Evolutionary conservation across 2,888 invertebrate genomes (phyloP).

Genomic region (Himalopsyche japonica): DNA sequence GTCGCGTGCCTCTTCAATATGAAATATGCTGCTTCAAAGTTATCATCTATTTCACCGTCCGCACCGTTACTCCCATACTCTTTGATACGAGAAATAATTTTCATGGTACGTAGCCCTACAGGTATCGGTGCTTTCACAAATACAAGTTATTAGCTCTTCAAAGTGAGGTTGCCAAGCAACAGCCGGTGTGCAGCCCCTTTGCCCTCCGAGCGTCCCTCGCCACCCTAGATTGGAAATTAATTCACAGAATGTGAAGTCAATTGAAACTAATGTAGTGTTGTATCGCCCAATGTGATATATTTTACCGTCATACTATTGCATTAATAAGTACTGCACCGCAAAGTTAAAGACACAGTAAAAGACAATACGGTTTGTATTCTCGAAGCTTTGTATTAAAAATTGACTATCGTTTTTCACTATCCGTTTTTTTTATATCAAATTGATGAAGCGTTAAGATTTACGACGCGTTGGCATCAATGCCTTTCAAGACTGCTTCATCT

Average conservation of each 20-base stretch:
- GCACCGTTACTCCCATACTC: conserved; percentile 2
- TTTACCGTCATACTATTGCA: background rate
- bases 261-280: conserved; percentile 41
- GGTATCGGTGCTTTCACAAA: conserved; percentile 31
- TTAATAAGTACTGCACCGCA: background rate
- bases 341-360: background rate
- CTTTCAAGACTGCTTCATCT: no score
- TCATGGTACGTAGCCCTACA: conserved; percentile 3
- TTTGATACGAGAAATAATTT: conserved; percentile 12
- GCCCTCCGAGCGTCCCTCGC: conserved; percentile 5
- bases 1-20: conserved; percentile 21
- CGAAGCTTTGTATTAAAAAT: no score
- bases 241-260: conserved; percentile 41
- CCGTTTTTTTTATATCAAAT: no score
- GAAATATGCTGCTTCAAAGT: conserved; percentile 15
- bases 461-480: no score
- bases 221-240: conserved; percentile 37
- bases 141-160: conserved; percentile 40
- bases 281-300: conserved; percentile 16
- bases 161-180: conserved; percentile 39
- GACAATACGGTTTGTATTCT: no score
- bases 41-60: background rate
- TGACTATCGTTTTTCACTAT: no score
- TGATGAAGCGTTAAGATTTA: no score
- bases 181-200: background rate